phyloP scores from a whole-genome alignment of 92 coral and sea anemone genomes.

The Nematostella vectensis region DNA sequence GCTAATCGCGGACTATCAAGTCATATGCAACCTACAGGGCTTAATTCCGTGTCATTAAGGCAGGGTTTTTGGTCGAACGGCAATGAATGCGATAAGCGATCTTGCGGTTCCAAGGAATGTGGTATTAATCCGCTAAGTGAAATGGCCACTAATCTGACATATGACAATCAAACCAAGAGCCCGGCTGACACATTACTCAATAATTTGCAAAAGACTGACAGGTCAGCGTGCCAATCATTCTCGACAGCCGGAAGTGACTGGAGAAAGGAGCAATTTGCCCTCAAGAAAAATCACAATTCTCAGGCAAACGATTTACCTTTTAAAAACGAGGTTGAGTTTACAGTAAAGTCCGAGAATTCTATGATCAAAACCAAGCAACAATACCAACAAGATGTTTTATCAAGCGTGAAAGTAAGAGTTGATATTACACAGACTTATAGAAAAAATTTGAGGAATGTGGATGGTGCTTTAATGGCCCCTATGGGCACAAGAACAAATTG shows the following conservation, averaged over 20 bases:
- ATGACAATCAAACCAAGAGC: not conserved
- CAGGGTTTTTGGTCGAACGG: not conserved
- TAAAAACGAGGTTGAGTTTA: conserved; percentile 21
- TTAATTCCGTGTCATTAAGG: not conserved
- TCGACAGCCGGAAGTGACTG: too few species aligned
- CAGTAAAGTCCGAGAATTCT: conserved; percentile 23
- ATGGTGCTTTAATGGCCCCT: not conserved
- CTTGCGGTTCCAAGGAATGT: too few species aligned
- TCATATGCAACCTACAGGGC: not conserved
- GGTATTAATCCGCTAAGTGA: not conserved
- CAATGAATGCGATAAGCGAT: not conserved
- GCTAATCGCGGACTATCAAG: too few species aligned
- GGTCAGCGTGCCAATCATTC: too few species aligned
- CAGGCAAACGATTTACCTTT: conserved; percentile 1
- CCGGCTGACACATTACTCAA: not conserved
- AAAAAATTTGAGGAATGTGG: not conserved
- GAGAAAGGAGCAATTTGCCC: too few species aligned
- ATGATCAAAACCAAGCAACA: too few species aligned
- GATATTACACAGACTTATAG: conserved; percentile 18
- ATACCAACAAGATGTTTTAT: conserved; percentile 14
- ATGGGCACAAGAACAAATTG: not conserved
- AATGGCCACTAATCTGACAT: not conserved
- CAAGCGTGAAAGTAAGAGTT: conserved; percentile 27
- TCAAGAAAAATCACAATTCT: too few species aligned
- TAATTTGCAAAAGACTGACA: too few species aligned